Base-by-base conservation (phyloP, 2,888 invertebrate genomes). In the Tachina grossa region DNA sequence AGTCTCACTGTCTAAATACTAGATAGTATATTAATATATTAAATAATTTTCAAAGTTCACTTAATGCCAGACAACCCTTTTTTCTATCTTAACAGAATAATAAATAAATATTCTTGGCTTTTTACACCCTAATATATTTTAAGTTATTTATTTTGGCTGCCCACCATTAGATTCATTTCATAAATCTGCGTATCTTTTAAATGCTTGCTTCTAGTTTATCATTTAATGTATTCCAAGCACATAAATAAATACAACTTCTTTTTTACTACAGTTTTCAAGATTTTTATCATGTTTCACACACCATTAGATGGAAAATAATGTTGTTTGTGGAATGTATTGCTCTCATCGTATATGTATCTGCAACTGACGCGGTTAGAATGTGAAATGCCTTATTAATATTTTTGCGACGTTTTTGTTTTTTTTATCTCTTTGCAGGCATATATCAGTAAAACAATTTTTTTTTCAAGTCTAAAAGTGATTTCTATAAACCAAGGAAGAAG, bases 241-340 rank as follows among this genome's bases (percentile, higher is more conserved):
- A 76, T 55, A 53, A 4, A 51, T 9, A 57, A n/a, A n/a, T 4
- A 31, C 51, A 41, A 31, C 31, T 47, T 59, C 5, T 16, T 31
- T 47, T 31, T 65, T 53, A 22, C 22, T 19, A 6, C 5, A 65
- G 1, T 53, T 41, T 49, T 16, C 6, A 22, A 43, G 45, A 71
- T 53, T 22, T 79, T 53, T 72, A 65, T 65, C 74, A 66, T 59
- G 49, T 47, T 74, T 66, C 49, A 51, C 59, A 71, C 80, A 66
- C 47, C 74, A 74, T 66, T 74, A 43, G n/a, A 11, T 19, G 45
- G 11, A 47, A 49, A 43, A 66, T 80, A 68, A 68, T 22, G n/a
- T 68, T 59, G 41, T 41, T 1, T 22, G 19, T 19, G 4, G 31
- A 31, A 31, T 19, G 8, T 41, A 0, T 22, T 14, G 31, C 16